Base-by-base conservation (phyloP, 2,113 vertebrate genomes). In the Colistium nudipinnis region DNA sequence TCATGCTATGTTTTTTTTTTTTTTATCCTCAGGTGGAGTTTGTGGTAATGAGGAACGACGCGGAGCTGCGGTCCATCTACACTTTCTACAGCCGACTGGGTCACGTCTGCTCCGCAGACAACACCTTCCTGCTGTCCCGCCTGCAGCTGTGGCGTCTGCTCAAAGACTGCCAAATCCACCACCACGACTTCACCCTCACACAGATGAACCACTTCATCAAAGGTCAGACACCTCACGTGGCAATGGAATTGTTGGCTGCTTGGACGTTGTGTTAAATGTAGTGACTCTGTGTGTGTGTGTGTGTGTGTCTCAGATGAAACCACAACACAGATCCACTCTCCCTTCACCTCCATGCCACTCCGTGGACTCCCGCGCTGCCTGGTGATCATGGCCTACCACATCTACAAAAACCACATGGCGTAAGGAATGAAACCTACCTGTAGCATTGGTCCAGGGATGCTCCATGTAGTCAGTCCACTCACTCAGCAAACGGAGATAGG, bases 131-230 rank as follows among this genome's bases (percentile, higher is more conserved):
- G 64, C 91, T 99, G 85, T 94, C 88, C 13, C 92, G 89, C 68
- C 84, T 99, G 64, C 95, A 96, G 31, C 94, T 97, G 55, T 98
- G 96, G 94, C 91, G 94, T 35, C 93, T 99, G 63, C 90, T 99
- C 17, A 96, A 96, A 89, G 97, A 99, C 73, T 98, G 97, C 31
- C 61, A 30, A 5, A 70, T 97, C 31, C 95, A 96, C 61, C 93
- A 91, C 38, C 90, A 91, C 7, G 77, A 72, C 9, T 0, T 90
- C 55, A 95, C 89, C 1, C 92, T 97, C 1, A 90, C 90, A 0
- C 91, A 95, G 25, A 86, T 96, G 56, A 94, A 97, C 70, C 85
- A 81, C 27, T 62, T 95, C 0, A 51, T 95, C 61, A 66, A 64
- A 0, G 91, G 96, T 96, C 82, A 84, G 74, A 39, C 12, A 4